Evolutionary conservation across 2,113 vertebrate species (phyloP).

Genomic region (Myrmophylax atrothorax): DNA sequence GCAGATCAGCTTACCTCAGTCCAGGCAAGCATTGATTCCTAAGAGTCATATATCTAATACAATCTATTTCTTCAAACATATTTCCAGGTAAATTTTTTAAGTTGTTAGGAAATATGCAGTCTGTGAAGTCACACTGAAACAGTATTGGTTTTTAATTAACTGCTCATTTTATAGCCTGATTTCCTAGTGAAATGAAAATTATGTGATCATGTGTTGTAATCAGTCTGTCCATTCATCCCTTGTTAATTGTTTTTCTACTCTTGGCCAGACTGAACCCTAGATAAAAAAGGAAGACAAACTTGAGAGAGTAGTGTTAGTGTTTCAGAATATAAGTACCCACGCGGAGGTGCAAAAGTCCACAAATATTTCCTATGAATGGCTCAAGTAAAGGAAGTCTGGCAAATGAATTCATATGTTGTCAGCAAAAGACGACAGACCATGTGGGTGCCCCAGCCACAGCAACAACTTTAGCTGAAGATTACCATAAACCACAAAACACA

Average conservation of each 20-base stretch:
- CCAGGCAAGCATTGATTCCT: neutral
- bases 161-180: neutral
- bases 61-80: neutral
- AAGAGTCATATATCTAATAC: neutral
- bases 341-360: neutral
- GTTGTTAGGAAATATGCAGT: neutral
- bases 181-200: neutral
- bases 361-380: neutral
- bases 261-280: neutral
- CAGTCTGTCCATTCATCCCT: neutral
- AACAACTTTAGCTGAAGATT: neutral
- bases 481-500: neutral
- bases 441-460: neutral
- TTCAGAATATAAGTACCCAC: neutral
- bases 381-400: neutral
- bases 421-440: neutral
- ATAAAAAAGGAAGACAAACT: neutral
- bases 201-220: neutral
- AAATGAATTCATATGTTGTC: neutral
- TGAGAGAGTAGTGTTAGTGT: neutral
- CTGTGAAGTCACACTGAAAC: neutral
- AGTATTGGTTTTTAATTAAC: neutral
- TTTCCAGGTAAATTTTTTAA: neutral
- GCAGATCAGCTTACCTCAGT: neutral
- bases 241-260: neutral